These are phyloP conservation scores for Parazoanthus atlanticus DNA, from an alignment of 92 coral and sea anemone species.

Conservation along the genomic window DNA sequence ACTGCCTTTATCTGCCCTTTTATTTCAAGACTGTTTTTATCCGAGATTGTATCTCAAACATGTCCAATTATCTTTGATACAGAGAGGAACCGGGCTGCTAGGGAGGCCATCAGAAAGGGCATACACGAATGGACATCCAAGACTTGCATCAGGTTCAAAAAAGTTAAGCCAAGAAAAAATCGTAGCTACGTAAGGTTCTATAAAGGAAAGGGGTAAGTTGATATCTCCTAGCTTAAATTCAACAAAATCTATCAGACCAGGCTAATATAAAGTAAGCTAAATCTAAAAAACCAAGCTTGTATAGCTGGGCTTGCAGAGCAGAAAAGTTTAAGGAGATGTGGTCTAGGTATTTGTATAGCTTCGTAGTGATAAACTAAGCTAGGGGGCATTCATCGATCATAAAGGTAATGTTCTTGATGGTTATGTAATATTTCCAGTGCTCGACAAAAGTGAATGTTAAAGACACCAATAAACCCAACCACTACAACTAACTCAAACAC, in stretches of 20 bases:
- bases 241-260: neutral
- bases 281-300: neutral
- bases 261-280: too few relatives aligned
- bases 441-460: too few relatives aligned
- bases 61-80: neutral
- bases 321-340: too few relatives aligned
- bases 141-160: neutral
- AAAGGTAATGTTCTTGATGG: too few relatives aligned
- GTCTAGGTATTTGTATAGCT: neutral
- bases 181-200: neutral
- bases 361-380: too few relatives aligned
- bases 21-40: neutral
- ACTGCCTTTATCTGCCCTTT: too few relatives aligned
- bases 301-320: too few relatives aligned
- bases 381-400: too few relatives aligned
- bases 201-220: neutral
- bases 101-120: neutral
- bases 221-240: neutral
- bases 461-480: too few relatives aligned
- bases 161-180: neutral
- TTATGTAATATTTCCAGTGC: too few relatives aligned
- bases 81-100: neutral
- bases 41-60: too few relatives aligned
- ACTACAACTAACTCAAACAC: too few relatives aligned
- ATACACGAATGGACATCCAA: neutral